Evolutionary conservation across 2,888 invertebrate species (phyloP).

Genomic region (Pollenia angustigena): DNA sequence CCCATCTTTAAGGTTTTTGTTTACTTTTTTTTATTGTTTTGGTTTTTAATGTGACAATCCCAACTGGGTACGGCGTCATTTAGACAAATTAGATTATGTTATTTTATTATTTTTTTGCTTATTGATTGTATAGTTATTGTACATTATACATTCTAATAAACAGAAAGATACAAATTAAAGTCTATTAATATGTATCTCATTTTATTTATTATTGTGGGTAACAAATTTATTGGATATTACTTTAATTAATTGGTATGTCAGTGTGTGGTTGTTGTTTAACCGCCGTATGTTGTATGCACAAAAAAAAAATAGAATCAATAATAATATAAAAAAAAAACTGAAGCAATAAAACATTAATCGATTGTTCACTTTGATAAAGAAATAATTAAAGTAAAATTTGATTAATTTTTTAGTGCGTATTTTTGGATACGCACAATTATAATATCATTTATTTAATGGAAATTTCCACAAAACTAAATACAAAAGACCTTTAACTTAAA

Average conservation of each 20-base stretch:
- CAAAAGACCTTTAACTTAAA: neutral
- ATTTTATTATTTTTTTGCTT: constrained; percentile 4
- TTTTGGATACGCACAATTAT: neutral
- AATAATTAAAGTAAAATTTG: constrained; percentile 16
- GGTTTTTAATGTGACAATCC: constrained; percentile 25
- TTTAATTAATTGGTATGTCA: constrained; percentile 59
- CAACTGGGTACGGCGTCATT: constrained; percentile 44
- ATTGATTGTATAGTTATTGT: neutral
- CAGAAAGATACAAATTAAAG: constrained; percentile 25
- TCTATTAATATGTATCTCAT: constrained; percentile 48
- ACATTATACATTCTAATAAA: neutral
- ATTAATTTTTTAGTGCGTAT: neutral
- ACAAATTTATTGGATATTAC: constrained; percentile 47
- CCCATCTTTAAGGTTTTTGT: neutral
- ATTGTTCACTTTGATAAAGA: constrained; percentile 5
- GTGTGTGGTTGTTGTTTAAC: constrained; percentile 24
- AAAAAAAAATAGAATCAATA: neutral
- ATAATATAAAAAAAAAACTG: constrained; percentile 7
- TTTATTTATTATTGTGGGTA: constrained; percentile 33
- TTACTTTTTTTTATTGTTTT: neutral
- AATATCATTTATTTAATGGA: constrained; percentile 15
- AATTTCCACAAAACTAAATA: neutral
- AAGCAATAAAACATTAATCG: constrained; percentile 35
- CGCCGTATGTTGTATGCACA: neutral
- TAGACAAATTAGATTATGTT: neutral